Percentiles rank a stretch among this genome's conserved stretches.
Evolutionary conservation across 2,797 vertebrate genomes (phyloP).

Genomic region (Hydrocynus forskahlii): DNA sequence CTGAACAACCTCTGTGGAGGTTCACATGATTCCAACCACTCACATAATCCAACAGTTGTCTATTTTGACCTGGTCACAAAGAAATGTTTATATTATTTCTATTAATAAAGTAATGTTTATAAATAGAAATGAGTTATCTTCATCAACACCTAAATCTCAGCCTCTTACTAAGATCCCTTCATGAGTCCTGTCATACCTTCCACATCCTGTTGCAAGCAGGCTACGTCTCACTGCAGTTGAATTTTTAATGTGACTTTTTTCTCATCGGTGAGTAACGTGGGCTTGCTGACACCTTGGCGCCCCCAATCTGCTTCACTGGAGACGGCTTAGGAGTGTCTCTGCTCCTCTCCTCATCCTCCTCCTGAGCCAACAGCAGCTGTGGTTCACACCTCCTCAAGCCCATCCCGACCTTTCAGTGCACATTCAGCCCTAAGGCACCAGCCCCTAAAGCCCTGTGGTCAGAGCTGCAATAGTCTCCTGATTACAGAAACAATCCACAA

Average conservation of each 20-base stretch:
- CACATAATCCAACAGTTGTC: too few species aligned
- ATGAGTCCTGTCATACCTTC: slow-evolving; percentile 10
- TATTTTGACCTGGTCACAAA: too few species aligned
- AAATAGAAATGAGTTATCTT: background rate
- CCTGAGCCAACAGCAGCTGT: slow-evolving; percentile 3
- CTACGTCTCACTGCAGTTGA: slow-evolving; percentile 37
- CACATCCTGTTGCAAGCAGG: slow-evolving; percentile 26
- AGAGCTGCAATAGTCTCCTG: slow-evolving; percentile 40
- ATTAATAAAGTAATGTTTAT: too few species aligned
- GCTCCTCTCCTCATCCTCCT: background rate
- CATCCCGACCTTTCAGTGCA: slow-evolving; percentile 7
- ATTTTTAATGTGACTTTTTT: slow-evolving; percentile 53
- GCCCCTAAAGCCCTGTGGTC: slow-evolving; percentile 3
- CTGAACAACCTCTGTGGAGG: too few species aligned
- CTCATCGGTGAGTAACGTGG: slow-evolving; percentile 44
- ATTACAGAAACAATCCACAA: slow-evolving; percentile 64
- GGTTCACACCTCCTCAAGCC: slow-evolving; percentile 5
- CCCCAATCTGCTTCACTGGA: slow-evolving; percentile 2
- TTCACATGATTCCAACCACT: too few species aligned
- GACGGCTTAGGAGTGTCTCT: background rate
- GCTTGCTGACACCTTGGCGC: slow-evolving; percentile 41
- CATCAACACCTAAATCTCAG: slow-evolving; percentile 43
- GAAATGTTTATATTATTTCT: too few species aligned
- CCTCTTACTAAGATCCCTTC: slow-evolving; percentile 29
- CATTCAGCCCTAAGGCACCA: slow-evolving; percentile 19